These are phyloP conservation scores for Clytia hemisphaerica DNA, from an alignment of 30 jellyfish, hydroid and myxozoan species.

Conservation along the genomic window DNA sequence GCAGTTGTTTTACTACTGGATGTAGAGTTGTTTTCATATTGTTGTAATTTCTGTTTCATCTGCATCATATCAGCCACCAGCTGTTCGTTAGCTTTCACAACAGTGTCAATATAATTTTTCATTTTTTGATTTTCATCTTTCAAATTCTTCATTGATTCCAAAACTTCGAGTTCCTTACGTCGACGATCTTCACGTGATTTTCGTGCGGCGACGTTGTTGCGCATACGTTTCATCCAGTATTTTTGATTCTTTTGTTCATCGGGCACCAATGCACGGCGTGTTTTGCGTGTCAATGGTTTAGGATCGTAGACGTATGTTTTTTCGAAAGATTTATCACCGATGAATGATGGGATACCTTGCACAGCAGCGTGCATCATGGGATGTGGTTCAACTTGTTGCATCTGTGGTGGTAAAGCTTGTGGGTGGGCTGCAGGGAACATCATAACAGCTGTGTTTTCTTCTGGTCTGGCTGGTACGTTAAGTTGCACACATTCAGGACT, in stretches of 20 bases:
- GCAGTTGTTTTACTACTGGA: too few relatives aligned
- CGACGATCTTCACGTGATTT: slow-evolving; percentile 15
- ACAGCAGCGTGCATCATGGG: too few relatives aligned
- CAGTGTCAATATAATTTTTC: not conserved
- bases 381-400: too few relatives aligned
- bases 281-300: not conserved
- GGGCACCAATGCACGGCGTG: slow-evolving; percentile 2
- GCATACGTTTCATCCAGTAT: slow-evolving; percentile 12
- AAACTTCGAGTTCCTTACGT: slow-evolving; percentile 7
- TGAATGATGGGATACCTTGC: too few relatives aligned
- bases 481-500: too few relatives aligned
- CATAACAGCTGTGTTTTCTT: too few relatives aligned
- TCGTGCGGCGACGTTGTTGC: slow-evolving; percentile 14
- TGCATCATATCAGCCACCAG: not conserved
- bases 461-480: too few relatives aligned
- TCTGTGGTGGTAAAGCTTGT: too few relatives aligned
- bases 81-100: slow-evolving; percentile 7
- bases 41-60: slow-evolving; percentile 16
- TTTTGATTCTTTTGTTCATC: slow-evolving; percentile 8
- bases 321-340: not conserved
- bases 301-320: slow-evolving; percentile 11
- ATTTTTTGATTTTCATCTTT: slow-evolving; percentile 4
- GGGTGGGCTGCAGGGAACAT: too few relatives aligned
- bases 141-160: not conserved
- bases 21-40: too few relatives aligned